phyloP scores from a whole-genome alignment of 2,888 invertebrate species.

The Drosophila dives region DNA sequence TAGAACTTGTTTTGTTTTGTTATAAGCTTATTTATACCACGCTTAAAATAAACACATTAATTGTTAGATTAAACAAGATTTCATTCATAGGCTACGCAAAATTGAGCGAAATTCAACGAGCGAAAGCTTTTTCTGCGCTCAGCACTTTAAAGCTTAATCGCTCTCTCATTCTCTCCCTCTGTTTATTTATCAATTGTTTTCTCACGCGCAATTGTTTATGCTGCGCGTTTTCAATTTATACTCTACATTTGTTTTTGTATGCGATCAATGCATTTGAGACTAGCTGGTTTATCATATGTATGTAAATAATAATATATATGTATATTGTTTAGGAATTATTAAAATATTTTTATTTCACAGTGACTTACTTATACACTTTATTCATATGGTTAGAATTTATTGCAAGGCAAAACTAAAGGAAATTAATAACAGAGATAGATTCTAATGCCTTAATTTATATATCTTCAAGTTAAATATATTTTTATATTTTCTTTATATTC shows the following conservation, averaged over 20 bases:
- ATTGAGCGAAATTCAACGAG: conserved; percentile 1
- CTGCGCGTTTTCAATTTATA: neutral
- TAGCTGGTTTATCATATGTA: neutral
- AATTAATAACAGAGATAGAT: neutral
- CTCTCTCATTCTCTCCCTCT: neutral
- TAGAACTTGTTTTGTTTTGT: neutral
- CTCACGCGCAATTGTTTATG: neutral
- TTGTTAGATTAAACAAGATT: neutral
- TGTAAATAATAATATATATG: neutral
- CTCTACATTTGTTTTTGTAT: neutral
- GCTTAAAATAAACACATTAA: conserved; percentile 1
- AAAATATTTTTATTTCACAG: neutral
- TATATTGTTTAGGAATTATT: neutral
- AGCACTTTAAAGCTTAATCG: neutral
- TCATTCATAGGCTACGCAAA: neutral
- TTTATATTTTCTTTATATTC: neutral
- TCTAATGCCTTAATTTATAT: neutral
- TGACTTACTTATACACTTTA: neutral
- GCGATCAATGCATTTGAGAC: neutral
- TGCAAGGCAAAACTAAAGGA: neutral
- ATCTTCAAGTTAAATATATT: neutral
- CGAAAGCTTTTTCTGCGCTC: conserved; percentile 14
- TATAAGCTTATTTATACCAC: conserved; percentile 18
- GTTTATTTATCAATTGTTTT: conserved; percentile 1
- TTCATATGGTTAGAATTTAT: neutral